Conservation (phyloP, 2,113 vertebrate genomes). For the Motacilla alba region DNA sequence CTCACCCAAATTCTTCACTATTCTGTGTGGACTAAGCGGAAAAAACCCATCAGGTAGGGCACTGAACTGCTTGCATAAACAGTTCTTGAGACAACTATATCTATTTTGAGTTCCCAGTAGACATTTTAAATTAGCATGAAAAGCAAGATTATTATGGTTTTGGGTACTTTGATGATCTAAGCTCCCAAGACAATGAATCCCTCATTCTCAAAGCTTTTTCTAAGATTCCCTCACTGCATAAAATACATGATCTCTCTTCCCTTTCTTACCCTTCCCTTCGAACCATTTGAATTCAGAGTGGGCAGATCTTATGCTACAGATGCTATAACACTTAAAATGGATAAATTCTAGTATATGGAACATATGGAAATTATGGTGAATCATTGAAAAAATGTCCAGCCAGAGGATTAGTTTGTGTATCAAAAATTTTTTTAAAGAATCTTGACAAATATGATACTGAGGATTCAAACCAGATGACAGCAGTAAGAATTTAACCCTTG, state of each 20-base stretch:
- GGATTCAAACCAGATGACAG: neutral
- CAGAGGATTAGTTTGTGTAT: neutral
- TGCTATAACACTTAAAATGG: neutral
- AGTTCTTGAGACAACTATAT: neutral
- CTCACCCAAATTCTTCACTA: neutral
- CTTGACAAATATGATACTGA: neutral
- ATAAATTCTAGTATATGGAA: neutral
- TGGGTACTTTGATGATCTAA: slow-evolving; percentile 26
- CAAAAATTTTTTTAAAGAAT: neutral
- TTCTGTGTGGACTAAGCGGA: neutral
- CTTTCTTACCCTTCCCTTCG: neutral
- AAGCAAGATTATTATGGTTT: neutral
- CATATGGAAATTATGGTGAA: neutral
- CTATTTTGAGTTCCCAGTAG: neutral
- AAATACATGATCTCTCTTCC: neutral
- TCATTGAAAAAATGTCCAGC: neutral
- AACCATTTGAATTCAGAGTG: neutral
- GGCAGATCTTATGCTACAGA: neutral
- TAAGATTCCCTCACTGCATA: neutral
- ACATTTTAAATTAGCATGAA: neutral
- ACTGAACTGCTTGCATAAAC: neutral
- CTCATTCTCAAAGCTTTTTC: neutral
- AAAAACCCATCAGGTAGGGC: neutral
- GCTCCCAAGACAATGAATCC: neutral
- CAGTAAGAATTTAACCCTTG: neutral